Conservation (phyloP, 1,140 invertebrate species). For the Lepidurus apus region DNA sequence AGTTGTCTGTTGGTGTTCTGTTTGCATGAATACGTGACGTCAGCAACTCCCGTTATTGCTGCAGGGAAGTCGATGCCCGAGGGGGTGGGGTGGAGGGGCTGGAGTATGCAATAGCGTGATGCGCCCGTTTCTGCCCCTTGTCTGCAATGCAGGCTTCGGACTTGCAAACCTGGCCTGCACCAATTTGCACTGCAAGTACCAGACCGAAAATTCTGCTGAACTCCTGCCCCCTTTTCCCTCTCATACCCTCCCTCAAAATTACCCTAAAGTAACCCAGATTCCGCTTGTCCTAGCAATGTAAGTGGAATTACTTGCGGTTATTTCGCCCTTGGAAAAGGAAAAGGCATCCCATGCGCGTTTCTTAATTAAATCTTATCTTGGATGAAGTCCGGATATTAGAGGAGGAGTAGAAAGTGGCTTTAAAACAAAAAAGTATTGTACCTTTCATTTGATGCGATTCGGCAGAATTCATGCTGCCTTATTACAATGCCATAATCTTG, state of each 20-base stretch:
- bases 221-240: neutral
- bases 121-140: constrained; percentile 17
- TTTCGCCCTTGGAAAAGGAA: neutral
- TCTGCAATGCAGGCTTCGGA: constrained; percentile 20
- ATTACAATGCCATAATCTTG: neutral
- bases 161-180: constrained; percentile 17
- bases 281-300: neutral
- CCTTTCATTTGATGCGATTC: neutral
- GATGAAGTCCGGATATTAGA: too few relatives aligned
- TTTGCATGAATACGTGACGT: constrained; percentile 15
- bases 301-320: neutral
- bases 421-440: too few relatives aligned
- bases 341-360: neutral
- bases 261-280: neutral
- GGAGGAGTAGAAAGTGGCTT: too few relatives aligned
- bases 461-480: neutral
- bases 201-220: neutral
- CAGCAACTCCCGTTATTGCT: neutral
- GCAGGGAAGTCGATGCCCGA: constrained; percentile 13
- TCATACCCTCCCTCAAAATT: neutral
- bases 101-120: neutral
- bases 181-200: constrained; percentile 6
- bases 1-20: constrained; percentile 4
- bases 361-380: too few relatives aligned
- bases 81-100: neutral